Evolutionary conservation across 1,140 invertebrate genomes (phyloP).

Genomic region (Drosophila tani): DNA sequence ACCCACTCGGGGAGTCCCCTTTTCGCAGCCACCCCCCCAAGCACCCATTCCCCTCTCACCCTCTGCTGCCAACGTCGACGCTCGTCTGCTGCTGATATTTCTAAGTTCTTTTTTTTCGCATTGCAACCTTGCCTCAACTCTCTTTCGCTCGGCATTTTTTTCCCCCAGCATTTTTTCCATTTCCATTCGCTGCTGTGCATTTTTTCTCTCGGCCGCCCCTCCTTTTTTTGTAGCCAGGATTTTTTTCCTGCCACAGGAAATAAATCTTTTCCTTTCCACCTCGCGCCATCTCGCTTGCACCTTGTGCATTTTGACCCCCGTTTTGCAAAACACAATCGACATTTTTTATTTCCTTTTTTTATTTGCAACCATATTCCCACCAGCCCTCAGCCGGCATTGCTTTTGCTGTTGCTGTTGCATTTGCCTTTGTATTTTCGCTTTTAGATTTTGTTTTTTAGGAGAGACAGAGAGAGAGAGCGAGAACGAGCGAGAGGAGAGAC

Average conservation of each 20-base stretch:
- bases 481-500: slow-evolving; percentile 2
- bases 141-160: slow-evolving; percentile 43
- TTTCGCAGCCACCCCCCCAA: neutral
- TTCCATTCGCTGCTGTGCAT: slow-evolving; percentile 74
- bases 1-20: slow-evolving; percentile 12
- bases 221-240: slow-evolving; percentile 40
- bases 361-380: slow-evolving; percentile 42
- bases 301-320: slow-evolving; percentile 67
- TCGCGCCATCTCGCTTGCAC: slow-evolving; percentile 59
- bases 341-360: slow-evolving; percentile 30
- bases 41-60: slow-evolving; percentile 17
- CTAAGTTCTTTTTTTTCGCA: slow-evolving; percentile 76
- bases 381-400: slow-evolving; percentile 26
- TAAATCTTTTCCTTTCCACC: slow-evolving; percentile 67
- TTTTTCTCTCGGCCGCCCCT: slow-evolving; percentile 75
- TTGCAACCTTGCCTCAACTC: slow-evolving; percentile 77
- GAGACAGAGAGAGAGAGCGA: neutral
- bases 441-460: slow-evolving; percentile 73
- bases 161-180: slow-evolving; percentile 56
- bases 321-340: slow-evolving; percentile 66
- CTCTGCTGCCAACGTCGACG: slow-evolving; percentile 42
- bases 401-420: slow-evolving; percentile 39
- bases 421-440: slow-evolving; percentile 61
- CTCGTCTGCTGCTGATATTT: slow-evolving; percentile 67
- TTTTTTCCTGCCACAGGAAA: slow-evolving; percentile 73